A percentile compares a stretch with the other conserved stretches of the same genome.
phyloP scores from a whole-genome alignment of 1,140 invertebrate genomes.

The Diorhabda carinulata region DNA sequence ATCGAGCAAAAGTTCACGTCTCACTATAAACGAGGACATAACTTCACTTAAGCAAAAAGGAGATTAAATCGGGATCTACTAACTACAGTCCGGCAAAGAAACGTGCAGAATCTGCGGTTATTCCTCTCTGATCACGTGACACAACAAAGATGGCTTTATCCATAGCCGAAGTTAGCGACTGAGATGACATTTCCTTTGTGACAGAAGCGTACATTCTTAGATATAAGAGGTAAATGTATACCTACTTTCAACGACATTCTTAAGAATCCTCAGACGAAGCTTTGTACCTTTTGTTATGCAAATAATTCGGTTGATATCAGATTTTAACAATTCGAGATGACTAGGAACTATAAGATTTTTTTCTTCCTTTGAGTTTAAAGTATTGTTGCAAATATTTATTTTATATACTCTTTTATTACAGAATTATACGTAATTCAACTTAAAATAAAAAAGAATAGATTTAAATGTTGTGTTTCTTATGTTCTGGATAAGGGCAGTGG shows the following conservation, averaged over 20 bases:
- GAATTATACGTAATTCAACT: too few relatives aligned
- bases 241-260: constrained; percentile 2
- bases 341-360: too few relatives aligned
- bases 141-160: neutral
- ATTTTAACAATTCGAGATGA: too few relatives aligned
- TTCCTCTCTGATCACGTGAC: constrained; percentile 1
- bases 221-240: neutral
- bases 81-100: constrained; percentile 1
- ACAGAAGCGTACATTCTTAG: neutral
- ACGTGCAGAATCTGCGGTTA: neutral
- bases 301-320: neutral
- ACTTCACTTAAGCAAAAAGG: neutral
- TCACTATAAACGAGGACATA: constrained; percentile 2
- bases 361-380: too few relatives aligned
- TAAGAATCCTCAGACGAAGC: neutral
- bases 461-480: too few relatives aligned
- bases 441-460: too few relatives aligned
- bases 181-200: neutral
- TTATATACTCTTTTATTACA: too few relatives aligned
- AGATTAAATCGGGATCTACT: neutral
- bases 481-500: too few relatives aligned
- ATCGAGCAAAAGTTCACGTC: neutral
- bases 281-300: constrained; percentile 1
- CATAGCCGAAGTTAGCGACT: neutral
- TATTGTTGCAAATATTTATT: too few relatives aligned